Evolutionary conservation across 2,113 vertebrate genomes (phyloP).

Genomic region (Solea solea): DNA sequence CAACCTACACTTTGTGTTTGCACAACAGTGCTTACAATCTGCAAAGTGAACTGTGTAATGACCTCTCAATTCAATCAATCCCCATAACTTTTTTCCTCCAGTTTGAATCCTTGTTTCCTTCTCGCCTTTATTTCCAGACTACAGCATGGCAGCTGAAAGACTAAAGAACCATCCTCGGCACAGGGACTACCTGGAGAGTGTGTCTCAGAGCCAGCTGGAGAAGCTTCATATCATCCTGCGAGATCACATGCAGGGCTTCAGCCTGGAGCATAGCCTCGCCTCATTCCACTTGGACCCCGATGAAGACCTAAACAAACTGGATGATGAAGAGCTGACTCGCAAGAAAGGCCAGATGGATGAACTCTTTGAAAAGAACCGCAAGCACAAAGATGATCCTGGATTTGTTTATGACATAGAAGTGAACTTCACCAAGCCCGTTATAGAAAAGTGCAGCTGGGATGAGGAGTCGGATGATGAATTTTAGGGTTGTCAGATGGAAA

Average conservation of each 20-base stretch:
- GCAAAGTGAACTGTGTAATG: not conserved
- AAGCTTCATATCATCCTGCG: constrained; percentile 86
- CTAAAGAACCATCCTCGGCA: constrained; percentile 91
- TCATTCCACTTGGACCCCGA: constrained; percentile 83
- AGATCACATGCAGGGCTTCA: constrained; percentile 85
- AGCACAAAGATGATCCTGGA: constrained; percentile 86
- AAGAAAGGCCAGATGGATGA: constrained; percentile 93
- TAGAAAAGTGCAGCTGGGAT: constrained; percentile 92
- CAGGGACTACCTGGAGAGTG: constrained; percentile 84
- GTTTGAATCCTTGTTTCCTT: not conserved
- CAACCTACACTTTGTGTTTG: too few species aligned
- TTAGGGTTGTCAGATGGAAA: constrained; percentile 48
- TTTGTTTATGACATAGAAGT: constrained; percentile 92
- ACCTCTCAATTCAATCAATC: not conserved
- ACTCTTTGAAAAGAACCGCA: constrained; percentile 91
- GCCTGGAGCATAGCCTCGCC: constrained; percentile 78
- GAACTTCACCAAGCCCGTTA: constrained; percentile 84
- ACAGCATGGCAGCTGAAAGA: constrained; percentile 86
- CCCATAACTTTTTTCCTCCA: not conserved
- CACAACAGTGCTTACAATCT: not conserved
- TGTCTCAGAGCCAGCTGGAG: constrained; percentile 85
- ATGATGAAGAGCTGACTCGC: constrained; percentile 86
- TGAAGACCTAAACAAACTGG: constrained; percentile 94
- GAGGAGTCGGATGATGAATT: constrained; percentile 85
- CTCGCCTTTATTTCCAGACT: constrained; percentile 80